Conservation (phyloP, 1,140 invertebrate species). For the Leptinotarsa lineolata region DNA sequence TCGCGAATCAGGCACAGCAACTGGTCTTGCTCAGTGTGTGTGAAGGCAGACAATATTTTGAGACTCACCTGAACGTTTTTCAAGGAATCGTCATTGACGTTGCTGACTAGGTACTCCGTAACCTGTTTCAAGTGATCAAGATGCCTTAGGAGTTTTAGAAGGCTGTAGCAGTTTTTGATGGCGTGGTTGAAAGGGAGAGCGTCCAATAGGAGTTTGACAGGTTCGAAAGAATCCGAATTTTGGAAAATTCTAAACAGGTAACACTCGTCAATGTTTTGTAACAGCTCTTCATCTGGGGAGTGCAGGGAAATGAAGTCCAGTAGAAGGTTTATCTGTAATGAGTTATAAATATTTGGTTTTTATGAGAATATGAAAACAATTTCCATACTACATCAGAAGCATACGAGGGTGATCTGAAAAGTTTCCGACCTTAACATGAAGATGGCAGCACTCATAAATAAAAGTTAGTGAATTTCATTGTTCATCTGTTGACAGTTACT, state of each 20-base stretch:
- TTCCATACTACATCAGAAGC: no score
- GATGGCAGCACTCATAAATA: no score
- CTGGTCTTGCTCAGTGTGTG: conserved; percentile 58
- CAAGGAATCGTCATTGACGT: conserved; percentile 58
- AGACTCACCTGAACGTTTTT: conserved; percentile 63
- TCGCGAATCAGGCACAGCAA: conserved; percentile 68
- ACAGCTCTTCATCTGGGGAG: conserved; percentile 31
- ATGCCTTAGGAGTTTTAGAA: conserved; percentile 66
- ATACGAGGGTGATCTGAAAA: no score
- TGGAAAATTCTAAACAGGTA: conserved; percentile 58
- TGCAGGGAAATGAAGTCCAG: conserved; percentile 41
- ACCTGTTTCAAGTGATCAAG: conserved; percentile 66
- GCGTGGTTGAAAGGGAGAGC: conserved; percentile 61
- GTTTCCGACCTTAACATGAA: no score
- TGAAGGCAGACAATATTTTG: conserved; percentile 65
- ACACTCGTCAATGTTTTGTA: conserved; percentile 54
- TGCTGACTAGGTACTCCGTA: conserved; percentile 62
- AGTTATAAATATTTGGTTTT: no score
- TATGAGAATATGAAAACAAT: conserved; percentile 8
- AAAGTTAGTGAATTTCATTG: no score
- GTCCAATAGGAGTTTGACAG: conserved; percentile 58
- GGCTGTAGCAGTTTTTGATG: conserved; percentile 64
- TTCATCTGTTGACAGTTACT: no score
- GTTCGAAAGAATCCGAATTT: conserved; percentile 51
- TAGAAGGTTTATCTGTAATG: conserved; percentile 41